Evolutionary conservation across 1,140 invertebrate genomes (phyloP).

Genomic region (Halictus rubicundus): DNA sequence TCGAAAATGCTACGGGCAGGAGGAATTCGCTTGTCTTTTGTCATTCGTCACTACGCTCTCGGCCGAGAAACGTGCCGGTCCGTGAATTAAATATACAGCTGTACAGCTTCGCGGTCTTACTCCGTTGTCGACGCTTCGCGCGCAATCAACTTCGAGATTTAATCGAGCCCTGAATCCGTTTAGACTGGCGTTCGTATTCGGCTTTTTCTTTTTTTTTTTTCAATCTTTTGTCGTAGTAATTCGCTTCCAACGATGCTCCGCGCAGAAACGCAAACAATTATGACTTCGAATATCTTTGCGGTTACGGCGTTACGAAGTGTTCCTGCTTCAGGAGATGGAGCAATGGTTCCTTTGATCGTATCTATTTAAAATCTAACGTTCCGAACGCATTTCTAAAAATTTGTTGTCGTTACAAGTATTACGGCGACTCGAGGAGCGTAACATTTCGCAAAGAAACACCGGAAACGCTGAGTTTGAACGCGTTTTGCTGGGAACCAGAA

Average conservation of each 20-base stretch:
- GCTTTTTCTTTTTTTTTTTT: too few species aligned
- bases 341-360: not conserved
- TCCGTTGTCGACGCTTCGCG: not conserved
- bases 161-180: slow-evolving; percentile 34
- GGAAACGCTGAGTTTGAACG: not conserved
- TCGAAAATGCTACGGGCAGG: too few species aligned
- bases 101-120: not conserved
- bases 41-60: too few species aligned
- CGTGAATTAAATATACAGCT: slow-evolving; percentile 6
- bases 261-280: slow-evolving; percentile 1
- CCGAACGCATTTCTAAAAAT: not conserved
- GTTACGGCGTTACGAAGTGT: not conserved
- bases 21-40: too few species aligned
- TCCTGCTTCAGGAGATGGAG: not conserved
- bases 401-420: not conserved
- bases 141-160: slow-evolving; percentile 69
- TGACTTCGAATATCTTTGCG: not conserved
- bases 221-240: not conserved
- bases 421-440: not conserved
- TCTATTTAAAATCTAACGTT: not conserved
- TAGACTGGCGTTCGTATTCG: not conserved
- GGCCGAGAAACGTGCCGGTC: too few species aligned
- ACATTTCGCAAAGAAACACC: not conserved
- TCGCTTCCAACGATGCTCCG: not conserved
- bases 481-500: not conserved